Percentiles rank a stretch among this genome's conserved stretches.
These are phyloP conservation scores for Seriola quinqueradiata DNA, from an alignment of 2,113 vertebrate species.

Conservation along the genomic window DNA sequence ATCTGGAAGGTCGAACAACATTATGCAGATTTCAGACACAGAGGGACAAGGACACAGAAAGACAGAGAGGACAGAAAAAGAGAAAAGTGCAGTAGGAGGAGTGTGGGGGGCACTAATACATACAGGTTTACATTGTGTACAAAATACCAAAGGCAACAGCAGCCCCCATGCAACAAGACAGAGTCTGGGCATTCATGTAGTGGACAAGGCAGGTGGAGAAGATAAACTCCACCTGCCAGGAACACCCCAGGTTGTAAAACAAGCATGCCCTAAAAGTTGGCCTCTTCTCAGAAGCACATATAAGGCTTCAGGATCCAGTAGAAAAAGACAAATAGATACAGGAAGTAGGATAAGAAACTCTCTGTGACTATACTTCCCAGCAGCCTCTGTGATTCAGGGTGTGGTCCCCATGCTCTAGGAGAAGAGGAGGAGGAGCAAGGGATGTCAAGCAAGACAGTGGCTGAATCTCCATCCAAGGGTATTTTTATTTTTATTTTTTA, in stretches of 20 bases:
- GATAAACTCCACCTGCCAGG: conserved; percentile 33
- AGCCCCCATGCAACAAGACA: conserved; percentile 78
- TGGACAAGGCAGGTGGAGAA: conserved; percentile 3
- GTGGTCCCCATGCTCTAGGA: conserved; percentile 41
- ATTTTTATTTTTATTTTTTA: no score
- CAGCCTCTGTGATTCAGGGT: conserved; percentile 53
- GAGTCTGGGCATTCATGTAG: conserved; percentile 31
- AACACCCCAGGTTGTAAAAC: conserved; percentile 54
- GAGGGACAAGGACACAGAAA: conserved; percentile 52
- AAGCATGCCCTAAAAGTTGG: conserved; percentile 34
- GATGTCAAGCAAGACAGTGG: background rate
- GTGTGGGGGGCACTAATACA: conserved; percentile 50
- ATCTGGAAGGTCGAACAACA: conserved; percentile 50
- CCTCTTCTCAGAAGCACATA: conserved; percentile 70
- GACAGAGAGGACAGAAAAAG: conserved; percentile 25
- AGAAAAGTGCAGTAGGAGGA: conserved; percentile 21
- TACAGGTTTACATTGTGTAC: conserved; percentile 59
- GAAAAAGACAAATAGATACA: conserved; percentile 57
- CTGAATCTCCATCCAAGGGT: conserved; percentile 18
- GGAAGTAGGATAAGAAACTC: conserved; percentile 12
- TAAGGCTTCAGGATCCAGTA: conserved; percentile 79
- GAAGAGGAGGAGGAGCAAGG: conserved; percentile 1
- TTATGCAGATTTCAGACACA: conserved; percentile 69
- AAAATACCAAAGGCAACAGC: conserved; percentile 76
- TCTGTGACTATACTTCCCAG: conserved; percentile 64